Conservation (phyloP, 2,888 invertebrate genomes). For the Criorhina ranunculi region DNA sequence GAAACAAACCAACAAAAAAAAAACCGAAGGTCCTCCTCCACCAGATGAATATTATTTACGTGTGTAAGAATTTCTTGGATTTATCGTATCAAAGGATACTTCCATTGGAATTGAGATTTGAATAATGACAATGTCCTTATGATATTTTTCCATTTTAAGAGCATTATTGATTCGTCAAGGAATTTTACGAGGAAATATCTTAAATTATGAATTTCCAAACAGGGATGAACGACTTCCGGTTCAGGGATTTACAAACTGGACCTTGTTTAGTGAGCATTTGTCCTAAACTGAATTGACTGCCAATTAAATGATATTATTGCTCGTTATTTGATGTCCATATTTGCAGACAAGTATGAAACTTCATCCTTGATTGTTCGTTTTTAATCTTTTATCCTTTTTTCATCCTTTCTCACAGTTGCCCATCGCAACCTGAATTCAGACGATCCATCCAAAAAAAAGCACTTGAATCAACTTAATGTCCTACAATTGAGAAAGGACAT, state of each 20-base stretch:
- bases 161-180: slow-evolving; percentile 27
- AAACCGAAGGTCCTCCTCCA: background rate
- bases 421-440: too few relatives aligned
- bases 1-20: too few relatives aligned
- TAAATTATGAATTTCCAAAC: background rate
- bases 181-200: background rate
- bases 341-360: too few relatives aligned
- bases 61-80: slow-evolving; percentile 38
- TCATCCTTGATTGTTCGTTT: too few relatives aligned
- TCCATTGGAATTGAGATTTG: slow-evolving; percentile 43
- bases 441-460: too few relatives aligned
- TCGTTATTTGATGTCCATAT: too few relatives aligned
- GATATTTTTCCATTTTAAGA: slow-evolving; percentile 28
- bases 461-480: too few relatives aligned
- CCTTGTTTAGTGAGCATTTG: background rate
- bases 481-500: too few relatives aligned
- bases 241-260: background rate
- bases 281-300: background rate
- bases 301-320: too few relatives aligned
- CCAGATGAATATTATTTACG: slow-evolving; percentile 21
- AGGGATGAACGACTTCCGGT: background rate
- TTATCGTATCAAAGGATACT: slow-evolving; percentile 54
- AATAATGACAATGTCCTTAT: slow-evolving; percentile 40
- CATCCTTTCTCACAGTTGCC: too few relatives aligned
- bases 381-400: too few relatives aligned